phyloP scores from a whole-genome alignment of 2,888 invertebrate genomes.

The Leptura quadrifasciata region DNA sequence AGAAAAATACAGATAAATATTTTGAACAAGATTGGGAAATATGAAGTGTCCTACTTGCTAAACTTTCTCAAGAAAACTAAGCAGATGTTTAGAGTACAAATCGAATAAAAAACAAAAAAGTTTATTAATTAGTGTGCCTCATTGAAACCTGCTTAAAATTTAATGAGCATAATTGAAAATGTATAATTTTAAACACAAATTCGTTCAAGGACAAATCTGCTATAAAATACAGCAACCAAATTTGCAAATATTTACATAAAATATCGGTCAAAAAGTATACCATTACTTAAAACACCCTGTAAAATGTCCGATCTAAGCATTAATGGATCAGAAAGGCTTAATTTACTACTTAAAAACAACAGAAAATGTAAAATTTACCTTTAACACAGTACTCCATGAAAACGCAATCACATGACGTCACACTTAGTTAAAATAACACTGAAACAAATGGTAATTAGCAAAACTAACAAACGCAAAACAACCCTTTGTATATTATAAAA shows the following conservation, averaged over 20 bases:
- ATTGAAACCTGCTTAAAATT: conserved; percentile 53
- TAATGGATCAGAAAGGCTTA: conserved; percentile 26
- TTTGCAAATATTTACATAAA: conserved; percentile 59
- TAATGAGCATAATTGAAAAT: conserved; percentile 61
- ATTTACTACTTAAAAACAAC: conserved; percentile 47
- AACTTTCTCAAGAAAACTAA: conserved; percentile 66
- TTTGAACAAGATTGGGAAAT: conserved; percentile 65
- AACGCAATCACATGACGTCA: conserved; percentile 74
- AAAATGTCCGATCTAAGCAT: conserved; percentile 38
- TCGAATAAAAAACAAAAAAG: conserved; percentile 37
- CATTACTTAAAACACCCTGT: conserved; percentile 59
- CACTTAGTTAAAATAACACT: conserved; percentile 68
- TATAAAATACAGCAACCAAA: conserved; percentile 57
- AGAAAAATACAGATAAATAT: conserved; percentile 60
- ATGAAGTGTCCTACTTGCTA: conserved; percentile 68
- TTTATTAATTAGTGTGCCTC: conserved; percentile 48
- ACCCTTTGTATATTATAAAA: conserved; percentile 59
- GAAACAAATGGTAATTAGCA: conserved; percentile 61
- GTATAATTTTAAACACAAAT: conserved; percentile 65
- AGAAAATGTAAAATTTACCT: conserved; percentile 69
- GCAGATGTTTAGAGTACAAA: conserved; percentile 54
- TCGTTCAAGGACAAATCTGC: conserved; percentile 67
- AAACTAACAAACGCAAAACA: conserved; percentile 61
- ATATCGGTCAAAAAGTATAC: conserved; percentile 50
- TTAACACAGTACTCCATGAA: conserved; percentile 69